A percentile compares a stretch with the other conserved stretches of the same genome.
phyloP scores from a whole-genome alignment of 2,888 invertebrate genomes.

The Tiliacea aurago region DNA sequence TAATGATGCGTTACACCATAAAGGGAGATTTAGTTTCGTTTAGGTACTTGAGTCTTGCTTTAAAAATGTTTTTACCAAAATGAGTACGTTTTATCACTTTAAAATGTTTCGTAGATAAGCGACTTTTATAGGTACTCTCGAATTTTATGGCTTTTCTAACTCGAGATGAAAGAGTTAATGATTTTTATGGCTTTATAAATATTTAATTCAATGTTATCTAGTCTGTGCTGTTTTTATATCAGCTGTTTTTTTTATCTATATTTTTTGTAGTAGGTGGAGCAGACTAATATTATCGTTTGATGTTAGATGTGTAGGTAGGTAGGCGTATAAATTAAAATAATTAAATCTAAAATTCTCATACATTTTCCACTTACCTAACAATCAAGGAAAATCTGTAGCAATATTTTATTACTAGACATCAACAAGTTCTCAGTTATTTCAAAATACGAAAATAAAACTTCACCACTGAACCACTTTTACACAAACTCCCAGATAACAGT shows the following conservation, averaged over 20 bases:
- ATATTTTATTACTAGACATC: slow-evolving; percentile 32
- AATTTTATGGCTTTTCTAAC: slow-evolving; percentile 69
- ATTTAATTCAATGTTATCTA: slow-evolving; percentile 31
- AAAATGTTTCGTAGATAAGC: slow-evolving; percentile 60
- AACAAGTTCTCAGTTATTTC: slow-evolving; percentile 58
- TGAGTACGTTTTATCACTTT: slow-evolving; percentile 47
- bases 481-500: slow-evolving; percentile 51
- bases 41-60: not conserved
- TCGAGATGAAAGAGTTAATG: slow-evolving; percentile 66
- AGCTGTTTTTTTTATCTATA: slow-evolving; percentile 13
- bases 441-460: slow-evolving; percentile 42
- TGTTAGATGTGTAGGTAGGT: not conserved
- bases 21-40: not conserved
- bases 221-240: slow-evolving; percentile 26
- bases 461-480: slow-evolving; percentile 64
- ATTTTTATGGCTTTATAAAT: slow-evolving; percentile 64
- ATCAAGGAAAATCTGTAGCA: slow-evolving; percentile 55
- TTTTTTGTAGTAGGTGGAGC: slow-evolving; percentile 12
- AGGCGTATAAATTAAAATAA: not conserved
- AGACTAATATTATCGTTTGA: not conserved
- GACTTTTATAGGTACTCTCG: slow-evolving; percentile 64
- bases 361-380: slow-evolving; percentile 67
- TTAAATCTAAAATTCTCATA: slow-evolving; percentile 16
- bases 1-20: slow-evolving; percentile 38
- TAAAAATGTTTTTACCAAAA: slow-evolving; percentile 34